Percentiles rank a stretch among this genome's conserved stretches.
phyloP scores from a whole-genome alignment of 1,140 invertebrate genomes.

The Ruditapes philippinarum region DNA sequence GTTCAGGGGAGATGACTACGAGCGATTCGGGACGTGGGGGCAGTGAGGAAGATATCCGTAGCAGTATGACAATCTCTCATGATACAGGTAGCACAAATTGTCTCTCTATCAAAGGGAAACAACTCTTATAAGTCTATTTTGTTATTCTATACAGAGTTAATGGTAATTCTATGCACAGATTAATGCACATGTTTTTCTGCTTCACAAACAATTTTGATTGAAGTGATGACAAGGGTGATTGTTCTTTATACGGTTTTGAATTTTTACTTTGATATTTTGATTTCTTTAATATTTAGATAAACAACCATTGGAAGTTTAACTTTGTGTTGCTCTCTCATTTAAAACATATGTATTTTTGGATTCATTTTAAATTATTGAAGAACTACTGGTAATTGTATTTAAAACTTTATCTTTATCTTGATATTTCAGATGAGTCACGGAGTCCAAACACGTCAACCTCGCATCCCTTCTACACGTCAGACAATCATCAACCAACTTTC shows the following conservation, averaged over 20 bases:
- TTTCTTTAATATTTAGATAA: too few relatives aligned
- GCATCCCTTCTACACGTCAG: constrained; percentile 58
- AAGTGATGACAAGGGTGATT: background rate
- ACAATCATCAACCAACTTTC: constrained; percentile 63
- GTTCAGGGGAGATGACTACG: constrained; percentile 75
- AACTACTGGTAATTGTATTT: too few relatives aligned
- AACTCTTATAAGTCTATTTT: background rate
- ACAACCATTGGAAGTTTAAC: too few relatives aligned
- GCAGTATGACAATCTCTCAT: constrained; percentile 59
- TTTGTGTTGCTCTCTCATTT: too few relatives aligned
- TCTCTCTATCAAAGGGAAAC: constrained; percentile 5
- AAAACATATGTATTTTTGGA: too few relatives aligned
- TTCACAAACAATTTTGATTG: background rate
- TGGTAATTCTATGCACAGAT: background rate
- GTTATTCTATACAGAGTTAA: background rate
- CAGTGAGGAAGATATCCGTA: constrained; percentile 80
- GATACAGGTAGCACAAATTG: constrained; percentile 36
- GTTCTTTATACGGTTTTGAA: background rate
- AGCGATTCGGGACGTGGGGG: constrained; percentile 81
- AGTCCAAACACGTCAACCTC: constrained; percentile 57
- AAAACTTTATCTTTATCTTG: too few relatives aligned
- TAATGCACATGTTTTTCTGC: background rate
- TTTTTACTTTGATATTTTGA: too few relatives aligned
- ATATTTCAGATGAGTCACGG: constrained; percentile 66
- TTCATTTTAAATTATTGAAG: too few relatives aligned